Base-by-base conservation (phyloP, 2,888 invertebrate genomes). In the Amblyjoppa fuscipennis region DNA sequence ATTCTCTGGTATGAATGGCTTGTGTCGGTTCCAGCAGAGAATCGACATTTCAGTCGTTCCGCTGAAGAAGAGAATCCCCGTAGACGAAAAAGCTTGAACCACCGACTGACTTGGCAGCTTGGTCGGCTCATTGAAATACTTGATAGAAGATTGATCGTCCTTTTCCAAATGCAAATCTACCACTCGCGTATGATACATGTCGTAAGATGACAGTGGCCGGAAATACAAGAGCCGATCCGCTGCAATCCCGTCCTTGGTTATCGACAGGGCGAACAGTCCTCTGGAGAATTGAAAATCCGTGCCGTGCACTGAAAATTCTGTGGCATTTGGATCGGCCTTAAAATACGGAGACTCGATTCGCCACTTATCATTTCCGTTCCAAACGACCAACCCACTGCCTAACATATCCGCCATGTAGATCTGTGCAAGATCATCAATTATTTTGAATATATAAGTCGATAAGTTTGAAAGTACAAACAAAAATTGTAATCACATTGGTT, bases 11-110 rank as follows among this genome's bases (percentile, higher is more conserved):
- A 16, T 56, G 56, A 89, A 68, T 0, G 90, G 87, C 7, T 86
- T 87, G 5, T 87, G 51, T 0, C 91, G 92, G 83, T 94, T 93
- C 92, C 93, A 94, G 82, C 94, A 95, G 9, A 90, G 93, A 11
- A 95, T 90, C 5, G 94, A 90, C 13, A 93, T 93, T 70, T 92
- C 88, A 2, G 86, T 71, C 4, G 94, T 89, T 11, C 94, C 93
- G 51, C 49, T 75, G 79, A 93, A 94, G 87, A 94, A 94, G 3
- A 95, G 86, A 16, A 92, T 87, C 0, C 94, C 94, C 2, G 85
- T 82, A 0, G 9, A 16, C 0, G 88, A 84, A 5, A 88, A 84
- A 0, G 88, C 90, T 56, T 82, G 77, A 13, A 80, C 68, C 0
- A 83, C n/a, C 0, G 86, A 83, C 66, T 90, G 90, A 74, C 88